phyloP scores from a whole-genome alignment of 2,113 vertebrate species.

The Aphyosemion australe region DNA sequence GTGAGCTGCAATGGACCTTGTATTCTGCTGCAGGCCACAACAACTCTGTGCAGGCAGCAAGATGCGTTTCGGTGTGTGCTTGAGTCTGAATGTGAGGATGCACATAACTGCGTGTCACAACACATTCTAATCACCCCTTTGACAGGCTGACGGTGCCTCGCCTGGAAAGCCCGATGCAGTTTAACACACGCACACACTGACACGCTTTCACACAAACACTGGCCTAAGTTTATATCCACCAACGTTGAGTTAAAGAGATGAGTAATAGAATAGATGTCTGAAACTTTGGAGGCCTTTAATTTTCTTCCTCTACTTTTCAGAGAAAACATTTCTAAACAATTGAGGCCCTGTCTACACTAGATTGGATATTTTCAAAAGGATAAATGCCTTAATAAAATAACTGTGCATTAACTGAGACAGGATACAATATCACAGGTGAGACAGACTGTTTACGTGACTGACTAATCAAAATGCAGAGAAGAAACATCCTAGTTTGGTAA shows the following conservation, averaged over 20 bases:
- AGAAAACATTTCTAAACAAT: no score
- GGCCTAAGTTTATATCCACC: conserved; percentile 7
- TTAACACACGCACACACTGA: not conserved
- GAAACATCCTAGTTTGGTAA: no score
- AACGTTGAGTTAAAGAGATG: conserved; percentile 17
- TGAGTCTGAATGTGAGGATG: conserved; percentile 34
- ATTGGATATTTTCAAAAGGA: no score
- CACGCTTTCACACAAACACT: not conserved
- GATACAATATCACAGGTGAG: no score
- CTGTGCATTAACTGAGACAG: no score
- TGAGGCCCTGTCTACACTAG: not conserved
- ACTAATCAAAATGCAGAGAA: no score
- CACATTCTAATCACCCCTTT: conserved; percentile 56
- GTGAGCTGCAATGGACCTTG: conserved; percentile 62
- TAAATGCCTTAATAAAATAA: no score
- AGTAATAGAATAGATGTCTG: conserved; percentile 40
- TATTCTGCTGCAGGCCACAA: conserved; percentile 63
- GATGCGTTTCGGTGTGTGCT: conserved; percentile 12
- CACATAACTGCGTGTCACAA: conserved; percentile 45
- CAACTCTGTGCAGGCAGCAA: conserved; percentile 33
- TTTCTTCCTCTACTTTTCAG: not conserved
- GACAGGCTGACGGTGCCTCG: conserved; percentile 39
- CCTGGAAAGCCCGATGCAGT: conserved; percentile 32
- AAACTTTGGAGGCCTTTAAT: not conserved
- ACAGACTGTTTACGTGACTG: no score